Base-by-base conservation (phyloP, 2,113 vertebrate species). In the Etheostoma spectabile region DNA sequence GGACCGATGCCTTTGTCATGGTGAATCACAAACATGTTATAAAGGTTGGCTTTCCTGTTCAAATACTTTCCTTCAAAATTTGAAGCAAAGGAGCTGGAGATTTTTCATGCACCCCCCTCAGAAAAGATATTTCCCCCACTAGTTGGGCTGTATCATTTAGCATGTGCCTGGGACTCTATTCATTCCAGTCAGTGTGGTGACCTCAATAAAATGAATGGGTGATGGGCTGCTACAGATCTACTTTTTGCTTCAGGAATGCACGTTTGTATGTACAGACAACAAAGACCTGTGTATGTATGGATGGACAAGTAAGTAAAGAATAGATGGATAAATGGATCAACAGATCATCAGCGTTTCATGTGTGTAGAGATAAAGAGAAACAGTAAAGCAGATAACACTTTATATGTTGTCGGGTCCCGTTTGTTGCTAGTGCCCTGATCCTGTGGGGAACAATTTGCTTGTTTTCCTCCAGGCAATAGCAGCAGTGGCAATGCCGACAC, bases 381-480 rank as follows among this genome's bases (percentile, higher is more conserved):
- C 63, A 84, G 22, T 24, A 2, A 33, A 24, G 67, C 65, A 59
- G 81, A 68, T 68, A 77, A 77, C 52, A 53, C 77, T 59, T 64
- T 75, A 65, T 73, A 80, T 86, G 69, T 76, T 75, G 72, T 85
- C 62, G 13, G 71, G 87, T 61, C 74, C 83, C 81, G 83, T 91
- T 86, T 91, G 77, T 45, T 68, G 79, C 76, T 22, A 10, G n/a
- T 61, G 55, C 33, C 64, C 69, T 51, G 42, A 19, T 93, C 82
- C 91, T 84, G 68, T 76, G 64, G 85, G 90, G 84, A 92, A 76
- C 90, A 92, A 94, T 93, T 92, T 92, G 86, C 74, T 88, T 69
- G 85, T 87, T 86, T 92, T 80, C 84, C 86, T 90, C 77, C 66
- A 63, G 79, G 85, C 85, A 75, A 65, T 67, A 42, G 79, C 80